Conservation (phyloP, 2,797 vertebrate species). For the Esox masquinongy region DNA sequence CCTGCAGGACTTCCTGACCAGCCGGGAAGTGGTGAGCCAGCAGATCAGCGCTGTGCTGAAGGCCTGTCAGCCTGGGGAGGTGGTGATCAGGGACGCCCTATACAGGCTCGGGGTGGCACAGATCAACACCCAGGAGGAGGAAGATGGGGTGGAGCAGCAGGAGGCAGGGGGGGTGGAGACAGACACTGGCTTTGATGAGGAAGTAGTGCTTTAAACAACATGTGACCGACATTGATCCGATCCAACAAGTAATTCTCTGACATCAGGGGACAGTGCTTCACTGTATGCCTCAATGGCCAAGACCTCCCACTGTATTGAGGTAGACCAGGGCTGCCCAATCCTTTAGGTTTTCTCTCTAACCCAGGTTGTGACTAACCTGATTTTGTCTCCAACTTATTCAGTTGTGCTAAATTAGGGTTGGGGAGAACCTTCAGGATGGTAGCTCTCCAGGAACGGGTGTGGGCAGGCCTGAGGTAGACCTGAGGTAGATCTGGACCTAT, state of each 20-base stretch:
- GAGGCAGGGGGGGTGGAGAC: conserved; percentile 64
- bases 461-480: no score
- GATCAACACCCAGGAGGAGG: conserved; percentile 85
- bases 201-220: neutral
- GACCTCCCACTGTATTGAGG: neutral
- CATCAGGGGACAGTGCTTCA: neutral
- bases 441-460: no score
- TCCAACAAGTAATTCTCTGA: neutral
- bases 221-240: no score
- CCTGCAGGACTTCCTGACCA: conserved; percentile 92
- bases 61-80: conserved; percentile 92
- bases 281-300: neutral
- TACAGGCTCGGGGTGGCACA: conserved; percentile 95
- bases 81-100: conserved; percentile 92
- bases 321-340: neutral
- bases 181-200: neutral
- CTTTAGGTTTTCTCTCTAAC: no score
- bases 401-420: no score
- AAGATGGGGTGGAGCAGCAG: conserved; percentile 48
- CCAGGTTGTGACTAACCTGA: no score
- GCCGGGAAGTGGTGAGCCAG: conserved; percentile 90
- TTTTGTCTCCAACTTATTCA: no score
- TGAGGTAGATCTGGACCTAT: no score
- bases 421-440: no score
- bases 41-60: conserved; percentile 91